Conservation (phyloP, 1,140 invertebrate genomes). For the Drosophila kurseongensis region DNA sequence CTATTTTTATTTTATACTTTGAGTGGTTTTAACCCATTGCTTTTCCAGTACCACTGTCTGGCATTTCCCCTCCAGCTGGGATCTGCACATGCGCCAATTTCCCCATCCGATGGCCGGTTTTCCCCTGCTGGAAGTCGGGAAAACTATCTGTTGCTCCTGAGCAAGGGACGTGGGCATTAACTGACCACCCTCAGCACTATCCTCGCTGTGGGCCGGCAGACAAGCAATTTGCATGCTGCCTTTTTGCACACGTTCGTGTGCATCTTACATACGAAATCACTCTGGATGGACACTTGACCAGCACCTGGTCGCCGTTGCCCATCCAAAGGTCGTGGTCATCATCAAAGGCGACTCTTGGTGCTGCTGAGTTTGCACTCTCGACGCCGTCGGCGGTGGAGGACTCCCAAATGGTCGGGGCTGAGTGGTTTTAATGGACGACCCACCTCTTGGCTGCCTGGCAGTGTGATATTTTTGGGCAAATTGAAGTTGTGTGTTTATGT, state of each 20-base stretch:
- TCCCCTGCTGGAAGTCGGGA: conserved; percentile 46
- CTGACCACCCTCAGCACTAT: background rate
- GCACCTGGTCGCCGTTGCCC: conserved; percentile 20
- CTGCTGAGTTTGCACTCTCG: conserved; percentile 42
- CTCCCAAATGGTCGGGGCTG: conserved; percentile 5
- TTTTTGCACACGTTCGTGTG: conserved; percentile 50
- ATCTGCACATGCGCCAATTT: conserved; percentile 44
- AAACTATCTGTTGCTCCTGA: conserved; percentile 76
- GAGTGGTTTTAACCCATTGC: background rate
- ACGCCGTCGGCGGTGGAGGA: conserved; percentile 1
- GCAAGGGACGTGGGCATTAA: background rate
- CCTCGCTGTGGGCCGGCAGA: conserved; percentile 11
- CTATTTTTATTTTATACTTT: too few species aligned
- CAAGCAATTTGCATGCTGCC: conserved; percentile 58
- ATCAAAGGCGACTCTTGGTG: conserved; percentile 53
- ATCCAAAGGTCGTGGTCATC: conserved; percentile 16
- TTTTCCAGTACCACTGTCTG: conserved; percentile 8
- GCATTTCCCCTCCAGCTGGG: conserved; percentile 17
- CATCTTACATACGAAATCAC: conserved; percentile 62
- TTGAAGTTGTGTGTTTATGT: conserved; percentile 30
- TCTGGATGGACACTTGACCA: conserved; percentile 32
- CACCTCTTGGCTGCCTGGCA: conserved; percentile 4
- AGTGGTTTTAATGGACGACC: conserved; percentile 27
- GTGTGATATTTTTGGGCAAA: conserved; percentile 23
- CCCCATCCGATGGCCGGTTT: conserved; percentile 5